phyloP scores from a whole-genome alignment of 2,888 invertebrate species.

The Zygothrica quintamaculata region DNA sequence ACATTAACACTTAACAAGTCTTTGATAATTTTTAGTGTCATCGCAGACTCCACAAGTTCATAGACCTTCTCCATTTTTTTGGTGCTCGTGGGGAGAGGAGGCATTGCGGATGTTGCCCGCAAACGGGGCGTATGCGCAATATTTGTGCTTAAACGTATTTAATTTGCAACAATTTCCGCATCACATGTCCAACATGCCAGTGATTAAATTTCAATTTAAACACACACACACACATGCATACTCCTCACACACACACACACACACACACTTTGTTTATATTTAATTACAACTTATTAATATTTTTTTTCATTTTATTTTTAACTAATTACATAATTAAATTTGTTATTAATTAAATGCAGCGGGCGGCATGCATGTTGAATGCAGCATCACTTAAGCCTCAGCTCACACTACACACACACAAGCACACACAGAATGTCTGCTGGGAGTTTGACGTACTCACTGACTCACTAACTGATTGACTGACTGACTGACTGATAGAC shows the following conservation, averaged over 20 bases:
- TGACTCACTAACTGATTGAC: slow-evolving; percentile 11
- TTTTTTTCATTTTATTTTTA: slow-evolving; percentile 32
- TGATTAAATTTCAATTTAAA: slow-evolving; percentile 38
- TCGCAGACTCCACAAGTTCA: slow-evolving; percentile 23
- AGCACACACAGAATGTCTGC: slow-evolving; percentile 12
- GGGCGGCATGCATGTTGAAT: slow-evolving; percentile 15
- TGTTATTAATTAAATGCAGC: slow-evolving; percentile 52
- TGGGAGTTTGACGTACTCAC: slow-evolving; percentile 1
- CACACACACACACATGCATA: slow-evolving; percentile 4
- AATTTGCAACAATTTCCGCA: slow-evolving; percentile 62
- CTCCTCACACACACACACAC: slow-evolving; percentile 2
- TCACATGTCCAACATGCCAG: slow-evolving; percentile 29
- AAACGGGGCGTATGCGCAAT: slow-evolving; percentile 47
- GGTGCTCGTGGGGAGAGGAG: no score
- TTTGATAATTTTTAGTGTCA: slow-evolving; percentile 41
- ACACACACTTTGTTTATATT: slow-evolving; percentile 28
- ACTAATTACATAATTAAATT: slow-evolving; percentile 44
- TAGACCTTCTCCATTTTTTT: slow-evolving; percentile 4
- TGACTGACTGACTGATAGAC: slow-evolving; percentile 2
- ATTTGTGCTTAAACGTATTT: slow-evolving; percentile 55
- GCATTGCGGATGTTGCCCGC: no score
- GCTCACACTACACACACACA: slow-evolving; percentile 5
- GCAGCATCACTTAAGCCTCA: slow-evolving; percentile 8
- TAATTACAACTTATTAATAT: slow-evolving; percentile 40
- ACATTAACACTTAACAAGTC: slow-evolving; percentile 25